phyloP scores from a whole-genome alignment of 2,113 vertebrate genomes.

The Pelobates fuscus region DNA sequence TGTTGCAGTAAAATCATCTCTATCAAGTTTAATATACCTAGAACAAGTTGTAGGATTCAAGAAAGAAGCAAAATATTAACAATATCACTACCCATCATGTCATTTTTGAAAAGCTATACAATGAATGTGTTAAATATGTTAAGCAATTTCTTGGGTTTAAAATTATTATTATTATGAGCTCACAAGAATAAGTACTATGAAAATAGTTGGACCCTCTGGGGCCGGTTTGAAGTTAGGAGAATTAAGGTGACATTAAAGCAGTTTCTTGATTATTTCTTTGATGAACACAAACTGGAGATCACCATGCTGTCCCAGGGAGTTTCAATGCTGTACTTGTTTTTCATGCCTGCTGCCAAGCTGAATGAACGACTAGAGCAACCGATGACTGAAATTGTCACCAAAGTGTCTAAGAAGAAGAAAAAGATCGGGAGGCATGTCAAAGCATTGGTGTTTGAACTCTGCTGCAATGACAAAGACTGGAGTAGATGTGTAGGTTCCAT shows the following conservation, averaged over 20 bases:
- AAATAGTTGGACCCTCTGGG: constrained; percentile 91
- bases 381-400: constrained; percentile 92
- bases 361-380: constrained; percentile 88
- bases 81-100: too few species aligned
- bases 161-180: too few species aligned
- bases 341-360: constrained; percentile 91
- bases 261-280: constrained; percentile 87
- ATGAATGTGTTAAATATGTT: too few species aligned
- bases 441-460: constrained; percentile 88
- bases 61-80: too few species aligned
- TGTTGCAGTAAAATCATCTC: too few species aligned
- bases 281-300: constrained; percentile 89
- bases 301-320: constrained; percentile 95
- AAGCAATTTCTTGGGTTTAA: too few species aligned
- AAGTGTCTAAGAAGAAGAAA: constrained; percentile 94
- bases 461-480: constrained; percentile 84
- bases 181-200: constrained; percentile 97
- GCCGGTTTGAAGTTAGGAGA: constrained; percentile 89
- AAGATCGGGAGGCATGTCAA: constrained; percentile 89
- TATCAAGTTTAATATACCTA: too few species aligned
- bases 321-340: constrained; percentile 95
- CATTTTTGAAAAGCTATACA: too few species aligned
- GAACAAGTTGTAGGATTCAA: too few species aligned
- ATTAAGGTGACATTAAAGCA: constrained; percentile 89
- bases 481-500: constrained; percentile 89